Evolutionary conservation across 53 echinoderm and acorn worm species (phyloP), one percentile per base, ranked within the genome.

Genomic region (Echinometra lucunter): DNA sequence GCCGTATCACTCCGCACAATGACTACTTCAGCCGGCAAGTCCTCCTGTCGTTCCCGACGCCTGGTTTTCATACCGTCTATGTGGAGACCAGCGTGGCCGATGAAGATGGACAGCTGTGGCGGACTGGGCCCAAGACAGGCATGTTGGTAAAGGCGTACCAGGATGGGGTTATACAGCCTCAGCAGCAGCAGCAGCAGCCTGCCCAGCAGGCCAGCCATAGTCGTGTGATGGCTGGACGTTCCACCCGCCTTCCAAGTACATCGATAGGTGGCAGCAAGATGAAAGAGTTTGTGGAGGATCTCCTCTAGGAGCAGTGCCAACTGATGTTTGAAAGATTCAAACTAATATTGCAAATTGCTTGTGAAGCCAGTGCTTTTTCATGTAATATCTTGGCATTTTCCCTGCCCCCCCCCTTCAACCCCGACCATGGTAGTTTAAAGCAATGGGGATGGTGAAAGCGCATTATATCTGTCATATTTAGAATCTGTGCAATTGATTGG

Each of bases 1-100:
- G 98, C 95, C 96, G 93, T 27, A 97, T 98, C 27, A 94, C 96
- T 72, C 99, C 97, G 23, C 99, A 97, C 91, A 96, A 99, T 63
- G 99, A 99, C 96, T 99, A 98, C 97, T 99, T 99, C 94, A 99
- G 99, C 88, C 96, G 95, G 12, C 99, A 98, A 72, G 97, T 99
- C 87, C 96, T 99, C 27, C 95, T 99, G 27, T 94, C 96, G 0
- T 97, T 98, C 60, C 96, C 97, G 5, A 81, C 95, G 17, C 93
- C 95, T 37, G 99, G 99, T 32, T 94, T 94, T 23, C 97, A 99
- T 91, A 95, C 97, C 63, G 96, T 99, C 88, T 97, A 94, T 37
- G 98, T 99, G 47, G 98, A 98, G 88, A 96, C 99, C 81, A 98
- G 96, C 53, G 94, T 98, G 10, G 95, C 96, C 2, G 99, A 99